phyloP scores from a whole-genome alignment of 2,797 vertebrate genomes.

The Cirrhinus molitorella region DNA sequence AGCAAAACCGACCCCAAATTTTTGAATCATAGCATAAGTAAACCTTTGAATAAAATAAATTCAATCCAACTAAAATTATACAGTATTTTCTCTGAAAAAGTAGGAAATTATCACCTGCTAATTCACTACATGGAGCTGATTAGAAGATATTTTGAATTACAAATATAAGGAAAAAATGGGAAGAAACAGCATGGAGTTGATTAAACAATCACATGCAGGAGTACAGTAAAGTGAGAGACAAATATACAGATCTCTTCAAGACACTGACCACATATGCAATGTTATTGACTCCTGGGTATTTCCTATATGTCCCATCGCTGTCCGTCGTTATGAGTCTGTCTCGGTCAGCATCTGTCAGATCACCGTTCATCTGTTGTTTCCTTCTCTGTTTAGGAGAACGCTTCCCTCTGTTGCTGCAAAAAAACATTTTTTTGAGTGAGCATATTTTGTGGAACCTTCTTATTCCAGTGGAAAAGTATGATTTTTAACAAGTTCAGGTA shows the following conservation, averaged over 20 bases:
- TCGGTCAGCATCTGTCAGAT: slow-evolving; percentile 88
- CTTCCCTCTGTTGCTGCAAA: slow-evolving; percentile 83
- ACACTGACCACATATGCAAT: slow-evolving; percentile 91
- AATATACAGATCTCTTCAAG: background rate
- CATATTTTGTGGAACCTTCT: background rate
- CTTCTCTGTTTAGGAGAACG: slow-evolving; percentile 92
- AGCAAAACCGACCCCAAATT: background rate
- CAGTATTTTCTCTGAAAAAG: background rate
- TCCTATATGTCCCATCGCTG: slow-evolving; percentile 90
- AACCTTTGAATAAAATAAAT: background rate
- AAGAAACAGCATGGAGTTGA: background rate
- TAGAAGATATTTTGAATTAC: slow-evolving; percentile 7
- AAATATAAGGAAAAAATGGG: background rate
- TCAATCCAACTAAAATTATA: background rate
- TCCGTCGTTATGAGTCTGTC: slow-evolving; percentile 92
- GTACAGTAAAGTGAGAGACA: background rate
- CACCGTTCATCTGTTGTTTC: slow-evolving; percentile 89
- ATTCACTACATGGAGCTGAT: background rate
- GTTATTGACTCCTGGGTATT: slow-evolving; percentile 95
- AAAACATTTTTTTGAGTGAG: background rate
- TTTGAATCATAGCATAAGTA: background rate
- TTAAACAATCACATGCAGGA: background rate
- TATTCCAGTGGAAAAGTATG: background rate
- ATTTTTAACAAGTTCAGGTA: background rate
- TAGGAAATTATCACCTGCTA: background rate